Evolutionary conservation across 2,113 vertebrate genomes (phyloP).

Genomic region (Pteronura brasiliensis): DNA sequence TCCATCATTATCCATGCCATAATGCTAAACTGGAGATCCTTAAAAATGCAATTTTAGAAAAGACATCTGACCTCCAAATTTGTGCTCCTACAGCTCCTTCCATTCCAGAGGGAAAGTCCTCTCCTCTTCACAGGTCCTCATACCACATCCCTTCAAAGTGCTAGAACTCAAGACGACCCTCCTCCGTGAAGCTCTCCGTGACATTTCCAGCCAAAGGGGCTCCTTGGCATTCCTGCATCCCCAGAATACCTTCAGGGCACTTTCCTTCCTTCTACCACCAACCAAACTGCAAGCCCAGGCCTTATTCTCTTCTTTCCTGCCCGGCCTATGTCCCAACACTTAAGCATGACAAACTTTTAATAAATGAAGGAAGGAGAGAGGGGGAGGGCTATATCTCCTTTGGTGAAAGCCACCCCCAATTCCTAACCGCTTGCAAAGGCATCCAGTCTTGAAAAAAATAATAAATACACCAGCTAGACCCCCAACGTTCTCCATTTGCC

Average conservation of each 20-base stretch:
- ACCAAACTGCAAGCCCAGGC: background rate
- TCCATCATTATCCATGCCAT: background rate
- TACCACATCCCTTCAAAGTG: background rate
- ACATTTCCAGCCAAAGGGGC: background rate
- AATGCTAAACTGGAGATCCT: background rate
- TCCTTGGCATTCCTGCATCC: background rate
- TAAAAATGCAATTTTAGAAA: background rate
- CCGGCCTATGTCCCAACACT: background rate
- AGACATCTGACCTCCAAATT: background rate
- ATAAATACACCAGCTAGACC: background rate
- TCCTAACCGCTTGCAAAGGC: background rate
- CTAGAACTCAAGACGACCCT: background rate
- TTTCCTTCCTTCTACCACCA: background rate
- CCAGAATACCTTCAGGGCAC: rapidly evolving
- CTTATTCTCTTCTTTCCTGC: background rate
- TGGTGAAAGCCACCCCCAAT: background rate
- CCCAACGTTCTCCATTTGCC: background rate
- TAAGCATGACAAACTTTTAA: background rate
- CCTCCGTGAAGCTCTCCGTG: background rate
- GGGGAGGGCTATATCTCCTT: background rate
- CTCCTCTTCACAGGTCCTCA: background rate
- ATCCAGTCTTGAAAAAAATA: background rate
- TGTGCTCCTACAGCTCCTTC: background rate
- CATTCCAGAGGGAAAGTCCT: background rate
- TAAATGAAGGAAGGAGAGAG: background rate